phyloP scores from a whole-genome alignment of 2,113 vertebrate species.

The Varanus komodoensis region DNA sequence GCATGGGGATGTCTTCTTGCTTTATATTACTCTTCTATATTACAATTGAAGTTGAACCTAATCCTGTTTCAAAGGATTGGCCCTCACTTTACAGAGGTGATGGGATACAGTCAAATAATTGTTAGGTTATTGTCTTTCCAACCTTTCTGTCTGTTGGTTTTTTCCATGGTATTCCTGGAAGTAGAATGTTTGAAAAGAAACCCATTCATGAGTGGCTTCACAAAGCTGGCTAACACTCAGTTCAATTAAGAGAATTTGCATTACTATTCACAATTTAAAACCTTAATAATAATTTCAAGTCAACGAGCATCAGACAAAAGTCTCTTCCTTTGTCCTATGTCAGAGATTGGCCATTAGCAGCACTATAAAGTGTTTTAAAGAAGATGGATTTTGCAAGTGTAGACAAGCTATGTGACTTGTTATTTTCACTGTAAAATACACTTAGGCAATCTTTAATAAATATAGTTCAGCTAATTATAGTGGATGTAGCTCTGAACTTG shows the following conservation, averaged over 20 bases:
- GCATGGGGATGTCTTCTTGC: background rate
- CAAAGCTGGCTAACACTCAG: constrained; percentile 20
- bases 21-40: background rate
- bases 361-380: constrained; percentile 50
- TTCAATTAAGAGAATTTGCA: constrained; percentile 50
- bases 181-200: constrained; percentile 40
- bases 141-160: background rate
- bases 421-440: constrained; percentile 23
- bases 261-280: constrained; percentile 50
- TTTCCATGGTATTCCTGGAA: background rate
- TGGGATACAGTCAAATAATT: too few relatives aligned
- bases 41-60: background rate
- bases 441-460: constrained; percentile 26
- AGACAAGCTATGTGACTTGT: constrained; percentile 22
- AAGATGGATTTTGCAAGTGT: constrained; percentile 22
- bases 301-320: constrained; percentile 43
- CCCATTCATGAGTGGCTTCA: constrained; percentile 31
- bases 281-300: constrained; percentile 53
- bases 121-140: background rate
- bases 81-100: background rate
- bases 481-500: constrained; percentile 29
- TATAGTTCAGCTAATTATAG: constrained; percentile 22
- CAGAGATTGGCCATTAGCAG: constrained; percentile 49
- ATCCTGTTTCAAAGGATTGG: background rate
- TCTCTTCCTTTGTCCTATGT: constrained; percentile 14